Conservation (phyloP, 2,113 vertebrate species). For the Albula goreensis region DNA sequence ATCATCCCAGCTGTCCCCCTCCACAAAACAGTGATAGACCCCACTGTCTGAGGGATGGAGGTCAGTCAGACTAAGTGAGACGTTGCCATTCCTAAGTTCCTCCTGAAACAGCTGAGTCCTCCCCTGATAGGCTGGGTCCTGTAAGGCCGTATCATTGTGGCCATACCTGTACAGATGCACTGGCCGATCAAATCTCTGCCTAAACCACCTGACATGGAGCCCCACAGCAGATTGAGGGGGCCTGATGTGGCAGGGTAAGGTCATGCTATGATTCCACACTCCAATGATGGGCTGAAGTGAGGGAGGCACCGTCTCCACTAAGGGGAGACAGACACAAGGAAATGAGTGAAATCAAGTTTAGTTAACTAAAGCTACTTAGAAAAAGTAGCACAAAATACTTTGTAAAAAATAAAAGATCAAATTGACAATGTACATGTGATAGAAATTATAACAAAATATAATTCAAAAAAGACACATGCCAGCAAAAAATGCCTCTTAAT, state of each 20-base stretch:
- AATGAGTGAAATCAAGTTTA: background rate
- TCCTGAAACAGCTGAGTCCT: background rate
- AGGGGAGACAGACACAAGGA: too few relatives aligned
- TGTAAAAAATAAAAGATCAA: too few relatives aligned
- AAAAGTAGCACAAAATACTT: too few relatives aligned
- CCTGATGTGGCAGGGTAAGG: conserved; percentile 1
- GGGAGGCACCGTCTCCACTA: background rate
- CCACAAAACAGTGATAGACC: background rate
- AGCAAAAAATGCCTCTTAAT: too few relatives aligned
- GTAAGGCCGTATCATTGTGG: background rate
- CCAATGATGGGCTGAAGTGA: background rate
- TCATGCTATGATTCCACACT: background rate
- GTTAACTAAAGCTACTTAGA: too few relatives aligned
- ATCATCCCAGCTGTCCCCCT: background rate
- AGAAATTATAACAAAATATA: too few relatives aligned
- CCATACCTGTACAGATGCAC: conserved; percentile 5
- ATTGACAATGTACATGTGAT: too few relatives aligned
- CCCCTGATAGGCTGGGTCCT: background rate
- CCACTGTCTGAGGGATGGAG: conserved; percentile 3
- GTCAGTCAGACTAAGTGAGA: conserved; percentile 8
- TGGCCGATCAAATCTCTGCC: background rate
- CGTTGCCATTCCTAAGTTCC: background rate
- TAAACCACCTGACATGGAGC: conserved; percentile 6
- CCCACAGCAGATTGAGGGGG: background rate
- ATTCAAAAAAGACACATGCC: too few relatives aligned